Evolutionary conservation across 2,888 invertebrate genomes (phyloP).

Genomic region (Crematogaster levior): DNA sequence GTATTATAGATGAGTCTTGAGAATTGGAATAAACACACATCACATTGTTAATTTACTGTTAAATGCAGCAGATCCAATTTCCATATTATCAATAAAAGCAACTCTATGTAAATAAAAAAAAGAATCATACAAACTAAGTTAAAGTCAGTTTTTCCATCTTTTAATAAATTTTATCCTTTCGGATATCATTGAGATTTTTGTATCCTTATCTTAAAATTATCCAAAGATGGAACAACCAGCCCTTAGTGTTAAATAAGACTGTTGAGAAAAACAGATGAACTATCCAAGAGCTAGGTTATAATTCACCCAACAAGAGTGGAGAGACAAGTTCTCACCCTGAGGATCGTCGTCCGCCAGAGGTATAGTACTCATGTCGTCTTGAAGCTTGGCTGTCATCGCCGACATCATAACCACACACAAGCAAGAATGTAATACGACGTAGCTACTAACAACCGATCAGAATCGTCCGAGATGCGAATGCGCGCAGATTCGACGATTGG

Average conservation of each 20-base stretch:
- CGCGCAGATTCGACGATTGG: neutral
- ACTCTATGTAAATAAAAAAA: neutral
- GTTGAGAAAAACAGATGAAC: too few relatives aligned
- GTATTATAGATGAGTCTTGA: too few relatives aligned
- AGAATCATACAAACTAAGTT: neutral
- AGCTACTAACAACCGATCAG: neutral
- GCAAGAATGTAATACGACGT: too few relatives aligned
- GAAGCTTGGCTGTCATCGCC: conserved; percentile 87
- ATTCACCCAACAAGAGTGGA: neutral
- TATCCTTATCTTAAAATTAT: too few relatives aligned
- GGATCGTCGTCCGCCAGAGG: conserved; percentile 97
- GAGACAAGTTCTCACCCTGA: conserved; percentile 88
- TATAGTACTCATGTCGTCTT: conserved; percentile 93
- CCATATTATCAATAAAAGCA: neutral
- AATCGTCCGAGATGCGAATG: neutral
- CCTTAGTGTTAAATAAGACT: too few relatives aligned
- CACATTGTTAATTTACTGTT: neutral
- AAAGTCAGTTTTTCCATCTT: too few relatives aligned
- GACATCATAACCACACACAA: too few relatives aligned
- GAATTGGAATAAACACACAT: neutral
- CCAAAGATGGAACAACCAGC: too few relatives aligned
- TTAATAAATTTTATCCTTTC: too few relatives aligned
- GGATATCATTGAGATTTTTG: too few relatives aligned
- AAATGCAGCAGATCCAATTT: neutral
- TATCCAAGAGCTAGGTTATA: conserved; percentile 33